These are phyloP conservation scores for Stigmatopora nigra DNA, from an alignment of 2,113 vertebrate genomes.

Conservation along the genomic window DNA sequence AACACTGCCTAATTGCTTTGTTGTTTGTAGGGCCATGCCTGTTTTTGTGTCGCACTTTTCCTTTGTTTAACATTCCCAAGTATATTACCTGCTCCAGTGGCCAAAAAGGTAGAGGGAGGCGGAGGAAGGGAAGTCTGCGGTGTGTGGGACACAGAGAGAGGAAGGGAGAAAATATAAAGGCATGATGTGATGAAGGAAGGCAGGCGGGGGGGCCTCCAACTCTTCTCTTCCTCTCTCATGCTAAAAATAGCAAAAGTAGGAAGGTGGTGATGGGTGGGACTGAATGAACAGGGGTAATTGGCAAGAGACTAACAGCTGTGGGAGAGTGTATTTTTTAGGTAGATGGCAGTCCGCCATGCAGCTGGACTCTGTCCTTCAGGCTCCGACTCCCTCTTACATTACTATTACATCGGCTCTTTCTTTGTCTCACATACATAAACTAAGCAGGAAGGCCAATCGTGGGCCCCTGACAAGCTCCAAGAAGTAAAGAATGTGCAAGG, in stretches of 20 bases:
- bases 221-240: constrained; percentile 20
- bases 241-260: constrained; percentile 63
- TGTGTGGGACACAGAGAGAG: constrained; percentile 30
- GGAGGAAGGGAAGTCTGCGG: constrained; percentile 21
- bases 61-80: constrained; percentile 66
- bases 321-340: constrained; percentile 24
- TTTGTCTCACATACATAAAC: constrained; percentile 30
- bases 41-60: constrained; percentile 58
- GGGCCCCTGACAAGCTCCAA: constrained; percentile 58
- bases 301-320: constrained; percentile 63
- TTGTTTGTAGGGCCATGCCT: constrained; percentile 54
- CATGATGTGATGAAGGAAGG: background rate
- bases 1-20: constrained; percentile 65
- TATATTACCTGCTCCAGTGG: constrained; percentile 60
- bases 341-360: constrained; percentile 39
- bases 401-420: constrained; percentile 40
- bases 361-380: constrained; percentile 66
- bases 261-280: constrained; percentile 48
- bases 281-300: constrained; percentile 48
- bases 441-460: constrained; percentile 54
- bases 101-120: constrained; percentile 35
- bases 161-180: constrained; percentile 39
- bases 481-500: constrained; percentile 66
- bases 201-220: constrained; percentile 9
- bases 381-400: constrained; percentile 40